Evolutionary conservation across 2,888 invertebrate genomes (phyloP).

Genomic region (Trichopria drosophilae): DNA sequence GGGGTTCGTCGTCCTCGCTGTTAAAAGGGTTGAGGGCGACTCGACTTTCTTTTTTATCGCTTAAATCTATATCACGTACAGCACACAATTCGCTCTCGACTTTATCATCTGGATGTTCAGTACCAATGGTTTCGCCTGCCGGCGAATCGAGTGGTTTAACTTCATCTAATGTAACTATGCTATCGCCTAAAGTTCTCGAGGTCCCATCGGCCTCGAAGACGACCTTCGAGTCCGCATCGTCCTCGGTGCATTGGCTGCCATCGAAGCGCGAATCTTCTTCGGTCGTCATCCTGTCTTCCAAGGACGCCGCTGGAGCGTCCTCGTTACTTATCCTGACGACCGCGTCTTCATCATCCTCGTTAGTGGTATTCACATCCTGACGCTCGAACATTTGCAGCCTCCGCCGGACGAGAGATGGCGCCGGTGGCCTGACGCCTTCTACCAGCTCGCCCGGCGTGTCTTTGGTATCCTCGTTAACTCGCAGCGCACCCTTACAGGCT

Average conservation of each 20-base stretch:
- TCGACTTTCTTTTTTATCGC: conserved; percentile 21
- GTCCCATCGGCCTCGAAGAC: too few relatives aligned
- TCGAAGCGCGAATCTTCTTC: too few relatives aligned
- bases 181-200: too few relatives aligned
- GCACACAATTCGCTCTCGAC: too few relatives aligned
- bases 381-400: conserved; percentile 48
- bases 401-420: conserved; percentile 47
- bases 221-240: too few relatives aligned
- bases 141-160: too few relatives aligned
- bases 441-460: conserved; percentile 38
- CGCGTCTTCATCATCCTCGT: conserved; percentile 48
- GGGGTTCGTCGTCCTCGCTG: conserved; percentile 65
- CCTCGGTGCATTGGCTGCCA: too few relatives aligned
- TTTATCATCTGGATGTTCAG: too few relatives aligned
- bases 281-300: conserved; percentile 4
- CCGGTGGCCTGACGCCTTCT: conserved; percentile 18
- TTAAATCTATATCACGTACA: conserved; percentile 17
- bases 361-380: background rate
- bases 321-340: conserved; percentile 73
- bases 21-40: conserved; percentile 70
- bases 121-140: too few relatives aligned
- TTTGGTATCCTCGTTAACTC: conserved; percentile 48
- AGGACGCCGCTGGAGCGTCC: conserved; percentile 54
- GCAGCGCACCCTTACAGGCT: conserved; percentile 36
- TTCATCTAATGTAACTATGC: too few relatives aligned